Evolutionary conservation across 2,888 invertebrate species (phyloP), one percentile per base, ranked within the genome.

Genomic region (Cheilosia vernalis): DNA sequence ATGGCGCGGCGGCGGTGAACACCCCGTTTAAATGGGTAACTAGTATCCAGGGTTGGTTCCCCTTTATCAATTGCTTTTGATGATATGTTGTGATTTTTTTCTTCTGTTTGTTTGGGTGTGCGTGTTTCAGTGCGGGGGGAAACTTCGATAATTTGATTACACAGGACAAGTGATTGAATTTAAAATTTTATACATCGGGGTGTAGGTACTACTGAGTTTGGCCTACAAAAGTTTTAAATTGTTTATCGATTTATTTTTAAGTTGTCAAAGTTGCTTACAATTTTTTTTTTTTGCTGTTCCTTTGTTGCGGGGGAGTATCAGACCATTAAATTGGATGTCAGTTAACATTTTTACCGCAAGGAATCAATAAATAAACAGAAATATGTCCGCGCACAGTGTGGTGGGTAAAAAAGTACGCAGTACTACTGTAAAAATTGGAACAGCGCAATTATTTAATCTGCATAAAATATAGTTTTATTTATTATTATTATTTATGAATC

Each of bases 211-310:
- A 37, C 9, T 19, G 30, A 33, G 40, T 63, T 40, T 74, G 84
- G 58, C 74, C 74, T 79, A 84, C 70, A 84, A 79, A 84, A 79
- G 44, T 84, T 84, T 84, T 69, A 84, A 84, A 80, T 84, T 80
- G 74, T 70, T 84, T 79, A 84, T 84, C 76, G 84, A 79, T 84
- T 84, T 84, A 66, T 84, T 60, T 10, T 51, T 15, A 6, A 15
- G 21, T 51, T 51, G 21, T 10, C 24, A 7, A 15, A 15, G 21
- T 51, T 51, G 21, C 13, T 21, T 13, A 13, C 10, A 4, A 4
- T 13, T 37, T 37, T 13, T 37, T 37, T 1, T 33, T 33, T 33
- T 10, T 37, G 13, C 13, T 10, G 13, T 4, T 37, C 4, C 4
- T 37, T 10, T 37, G 13, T 13, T 37, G 37, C 4, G 37, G 37